Evolutionary conservation across 2,888 invertebrate genomes (phyloP).

Genomic region (Halictus ligatus): DNA sequence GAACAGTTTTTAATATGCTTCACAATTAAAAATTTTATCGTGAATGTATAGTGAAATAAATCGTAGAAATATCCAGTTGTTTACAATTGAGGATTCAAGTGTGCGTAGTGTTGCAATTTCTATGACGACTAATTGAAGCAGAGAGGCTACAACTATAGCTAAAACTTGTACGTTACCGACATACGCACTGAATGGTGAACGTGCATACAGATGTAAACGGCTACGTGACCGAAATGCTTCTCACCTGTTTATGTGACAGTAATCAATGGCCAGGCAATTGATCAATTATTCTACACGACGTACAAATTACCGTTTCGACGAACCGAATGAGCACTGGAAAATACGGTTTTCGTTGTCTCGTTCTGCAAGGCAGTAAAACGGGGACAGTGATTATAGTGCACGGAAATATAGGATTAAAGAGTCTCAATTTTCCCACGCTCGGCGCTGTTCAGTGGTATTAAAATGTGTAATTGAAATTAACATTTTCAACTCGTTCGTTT

Average conservation of each 20-base stretch:
- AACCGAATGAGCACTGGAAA: slow-evolving; percentile 1
- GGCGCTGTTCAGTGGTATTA: slow-evolving; percentile 12
- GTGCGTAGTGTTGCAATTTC: background rate
- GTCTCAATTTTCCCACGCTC: slow-evolving; percentile 15
- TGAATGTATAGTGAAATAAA: background rate
- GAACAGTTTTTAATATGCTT: background rate
- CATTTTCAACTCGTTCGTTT: slow-evolving; percentile 21
- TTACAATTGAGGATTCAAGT: background rate
- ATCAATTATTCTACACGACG: slow-evolving; percentile 60
- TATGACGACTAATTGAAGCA: slow-evolving; percentile 46
- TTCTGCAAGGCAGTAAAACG: background rate
- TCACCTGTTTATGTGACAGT: slow-evolving; percentile 53
- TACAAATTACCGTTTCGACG: slow-evolving; percentile 52
- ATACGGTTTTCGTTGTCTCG: slow-evolving; percentile 18
- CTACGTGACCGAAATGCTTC: slow-evolving; percentile 68
- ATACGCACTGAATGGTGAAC: slow-evolving; percentile 15
- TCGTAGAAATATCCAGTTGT: background rate
- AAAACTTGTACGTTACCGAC: slow-evolving; percentile 52
- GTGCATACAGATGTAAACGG: slow-evolving; percentile 42
- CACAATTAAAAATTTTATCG: too few relatives aligned
- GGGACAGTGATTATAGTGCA: slow-evolving; percentile 13
- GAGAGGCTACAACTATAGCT: slow-evolving; percentile 26
- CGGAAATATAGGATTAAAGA: slow-evolving; percentile 46
- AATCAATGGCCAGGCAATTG: slow-evolving; percentile 62
- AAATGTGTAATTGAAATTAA: slow-evolving; percentile 50